phyloP scores from a whole-genome alignment of 1,140 invertebrate species.

The Phenacoccus solenopsis region DNA sequence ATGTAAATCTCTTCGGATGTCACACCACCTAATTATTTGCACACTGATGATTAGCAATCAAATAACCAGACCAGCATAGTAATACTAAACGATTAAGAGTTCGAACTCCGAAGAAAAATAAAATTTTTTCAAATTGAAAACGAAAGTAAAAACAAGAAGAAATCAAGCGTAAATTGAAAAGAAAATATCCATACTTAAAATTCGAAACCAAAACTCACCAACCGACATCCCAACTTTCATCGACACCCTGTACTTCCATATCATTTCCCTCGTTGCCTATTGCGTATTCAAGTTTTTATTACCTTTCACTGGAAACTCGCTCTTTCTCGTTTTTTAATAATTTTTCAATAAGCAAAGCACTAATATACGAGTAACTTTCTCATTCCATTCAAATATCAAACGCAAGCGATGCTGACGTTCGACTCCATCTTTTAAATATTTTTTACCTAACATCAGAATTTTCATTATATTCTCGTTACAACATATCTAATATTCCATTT shows the following conservation, averaged over 20 bases:
- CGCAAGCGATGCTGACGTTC: neutral
- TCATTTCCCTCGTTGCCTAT: slow-evolving; percentile 7
- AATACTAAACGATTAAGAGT: too few relatives aligned
- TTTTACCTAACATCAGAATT: neutral
- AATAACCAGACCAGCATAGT: too few relatives aligned
- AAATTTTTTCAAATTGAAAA: too few relatives aligned
- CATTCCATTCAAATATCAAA: neutral
- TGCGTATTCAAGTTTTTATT: slow-evolving; percentile 14
- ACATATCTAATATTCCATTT: slow-evolving; percentile 6
- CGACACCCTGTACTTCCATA: neutral
- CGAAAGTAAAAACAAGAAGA: too few relatives aligned
- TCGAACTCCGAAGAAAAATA: too few relatives aligned
- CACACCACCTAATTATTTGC: too few relatives aligned
- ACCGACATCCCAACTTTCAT: neutral
- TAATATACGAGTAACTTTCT: slow-evolving; percentile 9
- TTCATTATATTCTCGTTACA: slow-evolving; percentile 12
- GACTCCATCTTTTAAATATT: slow-evolving; percentile 5
- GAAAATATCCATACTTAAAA: too few relatives aligned
- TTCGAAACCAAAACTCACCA: too few relatives aligned
- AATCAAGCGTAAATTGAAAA: too few relatives aligned
- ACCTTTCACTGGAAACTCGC: neutral
- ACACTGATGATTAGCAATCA: too few relatives aligned
- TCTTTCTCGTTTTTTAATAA: slow-evolving; percentile 15
- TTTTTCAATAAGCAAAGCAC: slow-evolving; percentile 12
- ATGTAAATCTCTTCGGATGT: too few relatives aligned